phyloP scores from a whole-genome alignment of 2,888 invertebrate genomes.

The Tipula lateralis region DNA sequence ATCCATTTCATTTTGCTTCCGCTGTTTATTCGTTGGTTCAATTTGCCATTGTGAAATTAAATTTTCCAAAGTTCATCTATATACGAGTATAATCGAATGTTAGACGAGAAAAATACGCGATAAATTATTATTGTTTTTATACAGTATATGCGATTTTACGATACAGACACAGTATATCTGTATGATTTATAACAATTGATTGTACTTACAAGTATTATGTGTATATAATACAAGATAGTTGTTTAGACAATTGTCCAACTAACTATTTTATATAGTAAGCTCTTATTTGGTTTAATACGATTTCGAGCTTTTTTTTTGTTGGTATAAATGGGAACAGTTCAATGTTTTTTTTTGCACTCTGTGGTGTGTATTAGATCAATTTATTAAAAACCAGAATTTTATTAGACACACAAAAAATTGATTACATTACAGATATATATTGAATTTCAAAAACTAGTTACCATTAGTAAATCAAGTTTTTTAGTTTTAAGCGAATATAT shows the following conservation, averaged over 20 bases:
- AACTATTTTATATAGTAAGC: background rate
- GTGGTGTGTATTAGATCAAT: background rate
- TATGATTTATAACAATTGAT: background rate
- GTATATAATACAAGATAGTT: background rate
- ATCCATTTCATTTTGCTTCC: background rate
- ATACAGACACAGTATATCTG: no score
- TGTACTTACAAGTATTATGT: background rate
- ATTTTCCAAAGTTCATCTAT: background rate
- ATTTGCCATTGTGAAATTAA: background rate
- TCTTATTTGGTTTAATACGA: background rate
- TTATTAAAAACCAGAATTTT: constrained; percentile 11
- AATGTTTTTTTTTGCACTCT: background rate
- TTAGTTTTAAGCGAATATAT: background rate
- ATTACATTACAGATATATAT: background rate
- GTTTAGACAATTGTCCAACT: background rate
- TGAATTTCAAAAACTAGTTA: background rate
- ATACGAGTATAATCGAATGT: background rate
- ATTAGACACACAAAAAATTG: constrained; percentile 6
- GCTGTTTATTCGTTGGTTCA: background rate
- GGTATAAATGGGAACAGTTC: background rate
- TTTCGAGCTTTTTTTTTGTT: background rate
- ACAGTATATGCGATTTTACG: background rate
- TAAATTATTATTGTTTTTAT: background rate
- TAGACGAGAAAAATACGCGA: background rate
- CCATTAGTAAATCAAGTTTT: constrained; percentile 11